phyloP scores from a whole-genome alignment of 2,797 vertebrate genomes.

The Microctenopoma stevenorrisi region DNA sequence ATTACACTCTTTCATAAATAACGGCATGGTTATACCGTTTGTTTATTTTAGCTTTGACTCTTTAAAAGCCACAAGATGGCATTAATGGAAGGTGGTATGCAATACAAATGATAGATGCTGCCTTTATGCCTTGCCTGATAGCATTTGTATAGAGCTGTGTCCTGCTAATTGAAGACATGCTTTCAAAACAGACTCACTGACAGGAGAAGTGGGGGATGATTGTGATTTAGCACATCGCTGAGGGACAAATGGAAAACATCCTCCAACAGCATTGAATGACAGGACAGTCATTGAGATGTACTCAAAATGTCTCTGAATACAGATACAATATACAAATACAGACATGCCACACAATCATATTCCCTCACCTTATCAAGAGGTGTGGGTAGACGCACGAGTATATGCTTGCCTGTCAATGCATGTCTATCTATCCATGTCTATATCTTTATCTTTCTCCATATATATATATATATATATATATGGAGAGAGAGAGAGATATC shows the following conservation, averaged over 20 bases:
- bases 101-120: conserved; percentile 71
- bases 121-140: conserved; percentile 62
- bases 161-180: conserved; percentile 71
- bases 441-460: not conserved
- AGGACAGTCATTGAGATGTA: conserved; percentile 63
- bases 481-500: no score
- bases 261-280: conserved; percentile 53
- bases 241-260: conserved; percentile 74
- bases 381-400: conserved; percentile 20
- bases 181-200: conserved; percentile 70
- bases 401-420: conserved; percentile 10
- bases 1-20: conserved; percentile 65
- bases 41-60: conserved; percentile 69
- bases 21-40: conserved; percentile 62
- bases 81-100: conserved; percentile 64
- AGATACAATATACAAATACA: conserved; percentile 36
- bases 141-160: conserved; percentile 66
- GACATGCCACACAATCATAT: conserved; percentile 59
- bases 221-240: conserved; percentile 65
- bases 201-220: conserved; percentile 33
- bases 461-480: no score
- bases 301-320: conserved; percentile 62
- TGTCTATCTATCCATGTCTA: not conserved
- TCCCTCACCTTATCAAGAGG: conserved; percentile 51
- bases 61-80: conserved; percentile 69